Evolutionary conservation across 2,888 invertebrate genomes (phyloP).

Genomic region (Drosophila cognata): DNA sequence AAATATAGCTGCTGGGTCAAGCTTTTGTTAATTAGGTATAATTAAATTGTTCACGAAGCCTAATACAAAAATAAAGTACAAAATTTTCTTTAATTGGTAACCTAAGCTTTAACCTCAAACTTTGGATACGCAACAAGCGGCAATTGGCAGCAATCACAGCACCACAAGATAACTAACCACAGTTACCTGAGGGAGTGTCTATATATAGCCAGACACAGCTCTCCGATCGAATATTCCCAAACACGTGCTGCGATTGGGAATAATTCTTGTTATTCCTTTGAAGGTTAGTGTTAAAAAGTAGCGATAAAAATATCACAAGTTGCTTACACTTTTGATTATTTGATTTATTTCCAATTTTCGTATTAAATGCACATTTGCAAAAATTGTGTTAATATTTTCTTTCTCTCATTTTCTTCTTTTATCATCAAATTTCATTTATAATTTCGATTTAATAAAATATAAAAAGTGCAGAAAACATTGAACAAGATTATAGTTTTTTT

Average conservation of each 20-base stretch:
- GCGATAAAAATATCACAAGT: neutral
- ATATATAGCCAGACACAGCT: constrained; percentile 8
- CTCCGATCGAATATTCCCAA: constrained; percentile 12
- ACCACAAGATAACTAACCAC: neutral
- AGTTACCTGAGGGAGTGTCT: constrained; percentile 27
- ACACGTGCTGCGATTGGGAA: constrained; percentile 9
- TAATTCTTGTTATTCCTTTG: neutral
- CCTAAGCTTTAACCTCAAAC: neutral
- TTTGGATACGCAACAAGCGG: constrained; percentile 17
- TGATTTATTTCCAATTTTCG: neutral
- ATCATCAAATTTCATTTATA: neutral
- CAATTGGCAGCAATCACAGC: neutral
- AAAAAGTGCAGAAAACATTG: neutral
- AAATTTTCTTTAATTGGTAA: constrained; percentile 36
- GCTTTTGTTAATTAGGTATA: constrained; percentile 46
- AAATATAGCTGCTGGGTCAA: constrained; percentile 1
- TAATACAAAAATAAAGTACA: constrained; percentile 14
- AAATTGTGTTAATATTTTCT: neutral
- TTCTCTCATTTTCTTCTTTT: fast-evolving
- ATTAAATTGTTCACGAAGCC: constrained; percentile 44
- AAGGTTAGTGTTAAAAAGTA: neutral
- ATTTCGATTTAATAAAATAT: neutral
- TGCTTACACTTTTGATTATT: neutral
- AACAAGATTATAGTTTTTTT: neutral
- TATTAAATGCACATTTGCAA: neutral